Base-by-base conservation (phyloP, 2,113 vertebrate species). In the Varanus salvator region DNA sequence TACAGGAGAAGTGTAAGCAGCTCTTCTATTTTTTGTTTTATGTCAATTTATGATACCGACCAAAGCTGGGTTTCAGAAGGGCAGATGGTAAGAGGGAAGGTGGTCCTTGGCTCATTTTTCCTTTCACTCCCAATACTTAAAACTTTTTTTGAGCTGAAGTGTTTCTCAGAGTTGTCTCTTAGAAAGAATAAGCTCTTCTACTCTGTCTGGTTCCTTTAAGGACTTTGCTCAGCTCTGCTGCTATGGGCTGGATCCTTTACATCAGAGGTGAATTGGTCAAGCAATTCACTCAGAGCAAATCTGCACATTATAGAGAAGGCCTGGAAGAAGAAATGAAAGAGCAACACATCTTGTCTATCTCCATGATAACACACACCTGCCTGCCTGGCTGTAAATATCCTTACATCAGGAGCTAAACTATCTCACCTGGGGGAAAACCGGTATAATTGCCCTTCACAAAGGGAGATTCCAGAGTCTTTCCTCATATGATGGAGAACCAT, bases 1-100 rank as follows among this genome's bases (percentile, higher is more conserved):
- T 99, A 92, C 99, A 99, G 96, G 99, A 99, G 94, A 99, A 99
- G 96, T 54, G 99, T 99, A 97, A 99, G 99, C 50, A 57, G 19
- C 29, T 66, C 27, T 71, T 86, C 1, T 50, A 14, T 85, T 2
- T 82, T 19, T 75, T 83, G 64, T 44, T 84, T 76, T 52, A 9
- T 52, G 66, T 80, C 38, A 84, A 50, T 17, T n/a, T 31, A 17
- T 23, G 5, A 60, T 60, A 8, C 34, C 48, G 29, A 29, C 6
- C 34, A 34, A 12, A 54, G 44, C 44, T 7, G 14, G 80, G 21
- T 60, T 44, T 50, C 57, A 78, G 66, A 77, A 60, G 11, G 31
- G 27, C 54, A 83, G 81, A 8, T 82, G 57, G 50, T 34, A 74
- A 5, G 34, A 74, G 23, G n/a, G 54, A 27, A 27, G 44, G 19